These are phyloP conservation scores for Ectemnius continuus DNA, from an alignment of 2,888 invertebrate genomes.

Conservation along the genomic window DNA sequence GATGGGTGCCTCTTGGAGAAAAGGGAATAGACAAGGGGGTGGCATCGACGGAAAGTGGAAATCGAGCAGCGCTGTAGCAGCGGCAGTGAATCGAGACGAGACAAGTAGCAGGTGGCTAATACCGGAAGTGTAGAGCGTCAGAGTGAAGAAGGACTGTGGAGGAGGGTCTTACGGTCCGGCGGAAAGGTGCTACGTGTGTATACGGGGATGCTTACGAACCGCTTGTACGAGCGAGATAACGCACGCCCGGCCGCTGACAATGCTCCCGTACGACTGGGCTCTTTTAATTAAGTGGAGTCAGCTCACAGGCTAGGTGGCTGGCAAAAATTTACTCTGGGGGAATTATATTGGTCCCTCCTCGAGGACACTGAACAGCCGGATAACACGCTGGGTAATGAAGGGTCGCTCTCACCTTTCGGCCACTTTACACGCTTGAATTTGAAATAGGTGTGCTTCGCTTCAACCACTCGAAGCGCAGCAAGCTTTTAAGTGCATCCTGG, in stretches of 20 bases:
- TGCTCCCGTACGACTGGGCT: conserved; percentile 37
- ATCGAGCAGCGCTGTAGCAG: conserved; percentile 32
- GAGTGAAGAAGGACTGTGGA: conserved; percentile 44
- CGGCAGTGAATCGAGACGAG: conserved; percentile 50
- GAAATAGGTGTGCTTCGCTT: background rate
- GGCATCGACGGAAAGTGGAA: conserved; percentile 37
- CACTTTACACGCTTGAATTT: conserved; percentile 2
- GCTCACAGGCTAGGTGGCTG: conserved; percentile 47
- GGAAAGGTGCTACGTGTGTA: conserved; percentile 46
- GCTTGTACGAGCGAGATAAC: conserved; percentile 69
- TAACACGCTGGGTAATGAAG: conserved; percentile 14
- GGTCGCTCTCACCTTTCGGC: background rate
- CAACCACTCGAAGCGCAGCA: background rate
- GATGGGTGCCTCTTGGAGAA: conserved; percentile 29
- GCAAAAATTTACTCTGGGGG: conserved; percentile 57
- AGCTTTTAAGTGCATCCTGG: background rate
- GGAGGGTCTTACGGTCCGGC: conserved; percentile 10
- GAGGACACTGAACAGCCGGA: conserved; percentile 16
- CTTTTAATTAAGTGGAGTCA: conserved; percentile 72
- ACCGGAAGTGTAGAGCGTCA: conserved; percentile 49
- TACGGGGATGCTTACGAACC: conserved; percentile 55
- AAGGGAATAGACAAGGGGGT: conserved; percentile 47
- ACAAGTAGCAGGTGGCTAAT: conserved; percentile 72
- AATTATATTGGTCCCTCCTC: conserved; percentile 54
- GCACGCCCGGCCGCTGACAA: conserved; percentile 66